Base-by-base conservation (phyloP, 92 coral and sea anemone species). In the Virgularia gustaviana region DNA sequence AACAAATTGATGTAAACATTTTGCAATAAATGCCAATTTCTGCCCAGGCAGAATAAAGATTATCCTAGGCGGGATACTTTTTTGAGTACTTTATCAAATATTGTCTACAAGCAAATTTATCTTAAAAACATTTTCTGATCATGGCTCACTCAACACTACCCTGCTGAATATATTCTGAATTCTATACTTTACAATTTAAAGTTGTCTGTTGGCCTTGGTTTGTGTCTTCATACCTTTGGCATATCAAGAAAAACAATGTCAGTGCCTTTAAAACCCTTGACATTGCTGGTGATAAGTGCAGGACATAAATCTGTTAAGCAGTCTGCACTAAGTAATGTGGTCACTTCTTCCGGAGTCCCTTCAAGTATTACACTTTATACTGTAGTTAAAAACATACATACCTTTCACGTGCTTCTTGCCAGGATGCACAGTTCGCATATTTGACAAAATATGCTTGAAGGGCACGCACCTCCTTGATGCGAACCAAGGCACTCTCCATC, bases 391-490 rank as follows among this genome's bases (percentile, higher is more conserved):
- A 2, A 22, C 37, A 1, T 15, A 47, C 4, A 15, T 59, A 59
- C 65, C 65, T 59, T 59, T 78, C 59, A 13, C 28, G 25, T 4
- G 71, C 76, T 25, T 78, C 82, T 32, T 53, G 49, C 77, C 77
- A 78, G 42, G 71, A 39, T 30, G 9, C 32, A 31, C 68, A 28
- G 25, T 63, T 73, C 10, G 70, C 42, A 2, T 56, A 9, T 16
- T 76, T 55, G 19, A 62, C 57, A 23, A 76, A 44, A 49, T 38
- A 66, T 6, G 31, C 10, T 34, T 78, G 82, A 2, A 78, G 62
- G 2, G 59, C 82, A 20, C 71, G 38, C 22, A 78, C 20, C 47
- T 78, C 76, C 37, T 78, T 78, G 5, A 78, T 65, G 5, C 82
- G 18, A 37, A 38, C 60, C 9, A 62, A 37, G 23, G 66, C 77